Base-by-base conservation (phyloP, 2,888 invertebrate genomes). In the Tenthredo distinguenda region DNA sequence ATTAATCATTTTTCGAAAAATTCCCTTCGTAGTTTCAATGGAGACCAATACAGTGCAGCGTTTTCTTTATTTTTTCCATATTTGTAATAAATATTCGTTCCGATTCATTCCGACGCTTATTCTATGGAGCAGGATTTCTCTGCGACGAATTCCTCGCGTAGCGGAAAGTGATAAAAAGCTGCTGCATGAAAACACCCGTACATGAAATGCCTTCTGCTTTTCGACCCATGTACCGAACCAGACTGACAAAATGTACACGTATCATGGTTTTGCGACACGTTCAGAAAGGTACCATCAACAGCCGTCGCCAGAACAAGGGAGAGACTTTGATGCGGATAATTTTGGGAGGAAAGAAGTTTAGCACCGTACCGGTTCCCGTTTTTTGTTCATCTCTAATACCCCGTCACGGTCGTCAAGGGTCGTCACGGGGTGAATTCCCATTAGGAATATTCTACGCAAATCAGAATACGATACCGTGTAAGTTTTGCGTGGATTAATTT, bases 341-440 rank as follows among this genome's bases (percentile, higher is more conserved):
- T 77, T 50, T 34, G 2, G 40, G 50, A 50, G 55, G 6, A 31
- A 50, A 77, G 50, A 55, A 77, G 50, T 26, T 31, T 71, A 21
- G 74, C 40, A 43, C 15, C 26, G n/a, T 10, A 74, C 74, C 26
- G 26, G 74, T 43, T 74, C 40, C 5, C 40, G 43, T 74, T 74
- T 74, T 74, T 74, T 74, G 74, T 43, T 9, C 43, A n/a, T 74
- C 74, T 74, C 74, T 26, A 43, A 43, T 26, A 74, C 37, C 21
- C 43, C 40, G 40, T n/a, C 34, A 6, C 21, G 21, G 40, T n/a
- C 18, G 34, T 34, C 18, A 34, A 68, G 34, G 68, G 68, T 47
- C 15, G 15, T 77, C 18, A n/a, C 50, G 55, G 77, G 34, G 31
- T 77, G 50, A 77, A 77, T 77, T 50, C 77, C 55, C 18, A 18